Base-by-base conservation (phyloP, 2,888 invertebrate genomes). In the Drosophila lacicola region DNA sequence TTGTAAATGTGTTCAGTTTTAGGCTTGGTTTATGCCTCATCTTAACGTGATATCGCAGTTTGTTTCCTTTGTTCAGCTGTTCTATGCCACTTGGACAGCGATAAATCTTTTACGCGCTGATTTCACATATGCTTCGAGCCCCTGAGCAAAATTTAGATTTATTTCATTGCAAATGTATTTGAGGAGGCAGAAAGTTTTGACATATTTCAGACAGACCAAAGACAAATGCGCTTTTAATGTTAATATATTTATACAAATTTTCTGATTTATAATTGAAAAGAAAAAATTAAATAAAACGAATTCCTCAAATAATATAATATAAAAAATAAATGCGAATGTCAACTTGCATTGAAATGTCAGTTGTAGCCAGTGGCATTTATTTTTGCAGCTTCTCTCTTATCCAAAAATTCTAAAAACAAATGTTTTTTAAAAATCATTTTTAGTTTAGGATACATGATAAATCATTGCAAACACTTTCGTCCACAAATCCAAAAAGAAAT, bases 61-160 rank as follows among this genome's bases (percentile, higher is more conserved):
- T 78, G 41, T 11, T 45, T 51, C 55, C 17, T 36, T 68, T 45
- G 54, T 62, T 56, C 89, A 84, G 82, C 75, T 83, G 83, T 49
- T 71, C 41, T 37, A 49, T 56, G 41, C 11, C 54, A 75, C 66
- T 70, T 70, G 65, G 50, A 51, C 64, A 53, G 49, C 83, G 51
- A 84, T 84, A 84, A 84, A 84, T 84, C 89, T 81, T 71, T 58
- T 56, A 58, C 54, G 55, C 70, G 57, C 53, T 58, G 73, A 87
- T 83, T 78, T 76, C 89, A 55, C 83, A 84, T 81, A 88, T 89
- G 83, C 62, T 87, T 51, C 80, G 42, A 66, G 29, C 78, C 74
- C 65, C 53, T 58, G 34, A 46, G 42, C 37, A 33, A 37, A 75
- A 82, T 88, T 75, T 73, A 89, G 89, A 83, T 83, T 88, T 88